phyloP scores from a whole-genome alignment of 2,888 invertebrate species.

The Colostygia pectinataria region DNA sequence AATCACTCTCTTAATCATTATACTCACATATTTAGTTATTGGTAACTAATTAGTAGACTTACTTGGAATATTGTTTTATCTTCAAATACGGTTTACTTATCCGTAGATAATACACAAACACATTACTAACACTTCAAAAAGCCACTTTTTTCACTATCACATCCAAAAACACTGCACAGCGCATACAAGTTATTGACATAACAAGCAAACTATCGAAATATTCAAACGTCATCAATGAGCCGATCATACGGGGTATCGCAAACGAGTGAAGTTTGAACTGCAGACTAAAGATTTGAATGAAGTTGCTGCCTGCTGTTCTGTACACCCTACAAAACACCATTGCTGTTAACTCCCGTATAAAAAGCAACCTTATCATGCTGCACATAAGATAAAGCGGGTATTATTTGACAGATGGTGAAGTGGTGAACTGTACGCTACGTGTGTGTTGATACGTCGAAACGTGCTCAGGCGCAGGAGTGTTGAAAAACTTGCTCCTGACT shows the following conservation, averaged over 20 bases:
- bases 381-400: constrained; percentile 1
- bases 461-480: constrained; percentile 48
- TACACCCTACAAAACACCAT: constrained; percentile 10
- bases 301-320: constrained; percentile 61
- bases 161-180: constrained; percentile 47
- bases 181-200: constrained; percentile 66
- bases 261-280: constrained; percentile 64
- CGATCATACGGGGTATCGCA: constrained; percentile 64
- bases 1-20: too few species aligned
- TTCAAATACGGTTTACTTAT: constrained; percentile 7
- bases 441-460: constrained; percentile 45
- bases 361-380: constrained; percentile 7
- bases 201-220: constrained; percentile 49
- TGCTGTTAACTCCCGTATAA: not conserved
- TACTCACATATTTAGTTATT: too few species aligned
- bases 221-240: constrained; percentile 64
- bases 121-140: constrained; percentile 39
- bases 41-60: too few species aligned
- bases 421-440: constrained; percentile 21
- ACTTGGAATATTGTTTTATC: not conserved
- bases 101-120: too few species aligned
- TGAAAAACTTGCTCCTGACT: constrained; percentile 34
- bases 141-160: constrained; percentile 37
- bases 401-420: constrained; percentile 5
- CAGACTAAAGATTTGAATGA: constrained; percentile 63